Base-by-base conservation (phyloP, 2,888 invertebrate genomes). In the Eupithecia subfuscata region DNA sequence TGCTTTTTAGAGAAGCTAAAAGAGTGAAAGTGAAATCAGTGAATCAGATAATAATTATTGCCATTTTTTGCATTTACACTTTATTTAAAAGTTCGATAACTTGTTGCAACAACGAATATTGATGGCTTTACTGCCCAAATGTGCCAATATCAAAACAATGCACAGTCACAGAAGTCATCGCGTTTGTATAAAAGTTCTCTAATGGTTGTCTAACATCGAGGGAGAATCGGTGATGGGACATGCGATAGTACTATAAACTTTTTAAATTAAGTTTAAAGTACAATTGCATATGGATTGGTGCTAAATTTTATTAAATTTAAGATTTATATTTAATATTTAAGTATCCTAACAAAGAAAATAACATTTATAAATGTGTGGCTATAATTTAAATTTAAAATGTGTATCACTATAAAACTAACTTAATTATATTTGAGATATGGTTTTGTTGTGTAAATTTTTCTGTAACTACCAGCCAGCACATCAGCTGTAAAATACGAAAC, bases 21-120 rank as follows among this genome's bases (percentile, higher is more conserved):
- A 84, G 80, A 86, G 84, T 80, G 83, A 85, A 86, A 87, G 84
- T 88, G 79, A 87, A 91, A 89, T 87, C 85, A 90, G 43, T 68
- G 68, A 43, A 68, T 68, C 68, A 87, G 87, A 87, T 88, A 88
- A 73, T 79, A 63, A n/a, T 67, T 91, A 89, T 93, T 93, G 94
- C 94, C 94, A 94, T 95, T 93, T 90, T 89, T 91, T 94, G 94
- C 94, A 95, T 95, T 95, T 95, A 94, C 90, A 88, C 87, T 90
- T 87, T 87, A 89, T 87, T 88, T 37, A 89, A 88, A 87, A 89
- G 86, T 87, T 89, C 88, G 84, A 88, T 87, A 87, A 90, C 87
- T 87, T 87, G 84, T 86, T 84, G 84, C 86, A 84, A 89, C 90
- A 90, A 90, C 90, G 89, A 90, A 89, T 83, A 81, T 82, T 80